A percentile compares a stretch with the other conserved stretches of the same genome.
Evolutionary conservation across 2,113 vertebrate genomes (phyloP).

Genomic region (Pao palembangensis): DNA sequence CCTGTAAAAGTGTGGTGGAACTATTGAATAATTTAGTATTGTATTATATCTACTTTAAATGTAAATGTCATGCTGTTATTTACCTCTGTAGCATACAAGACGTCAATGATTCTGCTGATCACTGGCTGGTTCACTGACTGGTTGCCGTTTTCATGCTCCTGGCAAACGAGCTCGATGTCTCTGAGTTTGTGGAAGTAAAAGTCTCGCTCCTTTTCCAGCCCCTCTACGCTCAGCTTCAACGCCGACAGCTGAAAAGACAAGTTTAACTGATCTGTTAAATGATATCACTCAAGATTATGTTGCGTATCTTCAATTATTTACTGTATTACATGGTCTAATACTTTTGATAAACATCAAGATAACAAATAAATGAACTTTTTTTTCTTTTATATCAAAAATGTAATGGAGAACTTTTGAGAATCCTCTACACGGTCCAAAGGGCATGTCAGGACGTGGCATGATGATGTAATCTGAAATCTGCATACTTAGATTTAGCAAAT

Average conservation of each 20-base stretch:
- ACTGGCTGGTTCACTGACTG: conserved; percentile 73
- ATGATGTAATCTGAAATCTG: neutral
- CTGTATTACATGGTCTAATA: no score
- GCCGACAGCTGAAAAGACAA: conserved; percentile 77
- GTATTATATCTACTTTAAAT: neutral
- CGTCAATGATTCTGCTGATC: conserved; percentile 82
- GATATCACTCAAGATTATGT: no score
- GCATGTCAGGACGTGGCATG: neutral
- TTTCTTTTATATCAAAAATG: no score
- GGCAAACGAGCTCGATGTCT: conserved; percentile 94
- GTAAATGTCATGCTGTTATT: neutral
- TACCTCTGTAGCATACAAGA: conserved; percentile 93
- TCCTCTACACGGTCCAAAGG: neutral
- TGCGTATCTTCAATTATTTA: no score
- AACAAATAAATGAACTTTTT: no score
- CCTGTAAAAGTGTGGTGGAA: conserved; percentile 49
- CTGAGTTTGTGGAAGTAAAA: conserved; percentile 95
- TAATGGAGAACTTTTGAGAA: no score
- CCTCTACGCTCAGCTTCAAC: conserved; percentile 86
- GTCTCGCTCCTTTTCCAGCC: conserved; percentile 91
- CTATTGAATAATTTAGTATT: no score
- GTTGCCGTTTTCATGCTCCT: conserved; percentile 84
- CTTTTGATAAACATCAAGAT: no score
- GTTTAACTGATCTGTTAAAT: no score
- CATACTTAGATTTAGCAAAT: no score